Evolutionary conservation across 2,797 vertebrate species (phyloP).

Genomic region (Acanthurus leucopareius): DNA sequence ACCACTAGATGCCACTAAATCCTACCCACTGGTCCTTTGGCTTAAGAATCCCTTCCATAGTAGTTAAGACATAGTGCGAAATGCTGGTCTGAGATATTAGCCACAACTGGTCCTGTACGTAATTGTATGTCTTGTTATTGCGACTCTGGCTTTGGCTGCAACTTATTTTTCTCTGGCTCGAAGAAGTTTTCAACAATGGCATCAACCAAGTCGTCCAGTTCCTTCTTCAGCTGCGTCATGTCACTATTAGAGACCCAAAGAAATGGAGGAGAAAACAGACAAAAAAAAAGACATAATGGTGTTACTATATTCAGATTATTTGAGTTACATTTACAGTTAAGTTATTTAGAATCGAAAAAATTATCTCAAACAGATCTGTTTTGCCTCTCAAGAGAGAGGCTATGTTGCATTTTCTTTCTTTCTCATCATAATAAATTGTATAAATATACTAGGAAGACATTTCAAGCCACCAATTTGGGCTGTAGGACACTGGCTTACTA

Average conservation of each 20-base stretch:
- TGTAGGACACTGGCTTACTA: neutral
- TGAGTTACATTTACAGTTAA: neutral
- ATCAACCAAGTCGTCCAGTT: constrained; percentile 90
- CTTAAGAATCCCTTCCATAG: constrained; percentile 7
- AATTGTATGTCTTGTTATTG: neutral
- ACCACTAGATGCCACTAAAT: too few relatives aligned
- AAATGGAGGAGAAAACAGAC: neutral
- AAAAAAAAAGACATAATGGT: neutral
- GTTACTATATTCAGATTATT: too few relatives aligned
- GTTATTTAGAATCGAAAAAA: neutral
- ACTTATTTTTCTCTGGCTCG: constrained; percentile 93
- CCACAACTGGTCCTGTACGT: constrained; percentile 22
- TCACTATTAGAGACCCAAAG: constrained; percentile 84
- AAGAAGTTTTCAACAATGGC: constrained; percentile 95
- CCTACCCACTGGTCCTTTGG: too few relatives aligned
- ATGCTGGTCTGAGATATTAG: constrained; percentile 18
- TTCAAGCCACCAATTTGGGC: neutral
- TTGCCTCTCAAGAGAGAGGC: neutral
- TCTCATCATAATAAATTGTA: neutral
- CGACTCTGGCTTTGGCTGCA: constrained; percentile 87
- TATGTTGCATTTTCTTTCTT: neutral
- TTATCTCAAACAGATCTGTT: neutral
- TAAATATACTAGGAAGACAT: neutral
- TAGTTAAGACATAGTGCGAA: constrained; percentile 55
- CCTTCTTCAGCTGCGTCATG: constrained; percentile 89